Conservation (phyloP, 2,888 invertebrate genomes). For the Elegia similella region DNA sequence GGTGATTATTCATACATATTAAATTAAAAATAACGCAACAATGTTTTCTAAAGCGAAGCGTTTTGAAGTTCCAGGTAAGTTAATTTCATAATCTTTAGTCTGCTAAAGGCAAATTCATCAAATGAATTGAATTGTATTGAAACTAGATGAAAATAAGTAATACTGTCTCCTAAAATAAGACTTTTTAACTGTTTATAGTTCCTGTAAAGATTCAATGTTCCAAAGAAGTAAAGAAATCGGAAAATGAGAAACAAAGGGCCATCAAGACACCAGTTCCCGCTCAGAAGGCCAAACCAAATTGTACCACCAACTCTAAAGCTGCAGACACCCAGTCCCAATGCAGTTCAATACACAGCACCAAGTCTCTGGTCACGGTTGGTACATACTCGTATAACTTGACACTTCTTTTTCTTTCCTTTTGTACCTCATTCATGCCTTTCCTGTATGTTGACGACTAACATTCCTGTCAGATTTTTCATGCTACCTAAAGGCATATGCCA, state of each 20-base stretch:
- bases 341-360: slow-evolving; percentile 56
- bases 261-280: slow-evolving; percentile 23
- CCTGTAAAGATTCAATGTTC: slow-evolving; percentile 24
- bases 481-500: no score
- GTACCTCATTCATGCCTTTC: no score
- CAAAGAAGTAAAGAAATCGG: slow-evolving; percentile 36
- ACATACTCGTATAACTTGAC: slow-evolving; percentile 31
- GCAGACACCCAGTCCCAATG: slow-evolving; percentile 59
- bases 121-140: no score
- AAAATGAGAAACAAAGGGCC: slow-evolving; percentile 39
- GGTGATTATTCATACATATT: not conserved
- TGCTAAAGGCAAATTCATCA: no score
- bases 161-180: no score
- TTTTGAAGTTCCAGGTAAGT: slow-evolving; percentile 67
- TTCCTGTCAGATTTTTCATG: no score
- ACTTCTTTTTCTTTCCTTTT: no score
- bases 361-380: slow-evolving; percentile 65
- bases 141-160: not conserved
- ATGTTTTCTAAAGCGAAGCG: slow-evolving; percentile 77
- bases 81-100: no score
- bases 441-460: no score
- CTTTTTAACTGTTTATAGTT: slow-evolving; percentile 1
- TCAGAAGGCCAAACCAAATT: slow-evolving; percentile 32
- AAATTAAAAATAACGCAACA: slow-evolving; percentile 23
- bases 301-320: slow-evolving; percentile 22